Evolutionary conservation across 1,140 invertebrate genomes (phyloP), one percentile per base, ranked within the genome.

Genomic region (Anthonomus grandis): DNA sequence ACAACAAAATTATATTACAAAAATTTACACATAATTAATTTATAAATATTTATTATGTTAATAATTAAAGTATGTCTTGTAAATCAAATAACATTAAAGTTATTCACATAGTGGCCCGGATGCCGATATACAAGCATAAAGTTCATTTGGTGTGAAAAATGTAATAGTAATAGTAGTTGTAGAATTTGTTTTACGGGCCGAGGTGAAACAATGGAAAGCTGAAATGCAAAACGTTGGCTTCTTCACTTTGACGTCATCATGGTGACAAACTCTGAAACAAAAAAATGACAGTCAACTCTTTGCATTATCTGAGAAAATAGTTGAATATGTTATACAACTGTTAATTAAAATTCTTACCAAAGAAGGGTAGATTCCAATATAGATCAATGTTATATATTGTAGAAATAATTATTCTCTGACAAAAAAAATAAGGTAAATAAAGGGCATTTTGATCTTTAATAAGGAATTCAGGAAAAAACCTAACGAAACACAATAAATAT

Each of bases 161-260:
- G 61, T 67, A n/a, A n/a, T n/a, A n/a, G n/a, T n/a, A n/a, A n/a
- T n/a, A n/a, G n/a, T n/a, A n/a, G n/a, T n/a, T 64, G 62, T 48
- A 42, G 23, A 21, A 12, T 59, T 52, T 59, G 48, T 52, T 69
- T 64, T 66, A 64, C 68, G 70, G 64, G 68, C 70, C 70, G 70
- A 71, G 70, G 67, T 71, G 68, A 75, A 73, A 74, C 68, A 73
- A 72, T 76, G 73, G 74, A 75, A 77, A 76, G 75, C 74, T 71
- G 72, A 76, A 76, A 75, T 75, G 73, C 74, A 71, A 66, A 69
- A 67, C 63, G 65, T 58, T 64, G 59, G 54, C 76, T 75, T 76
- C 75, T 82, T 85, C 91, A 95, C 90, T 95, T 95, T 85, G 92
- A 95, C 85, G 92, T 95, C 92, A 95, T 95, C 92, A 95, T 95